Base-by-base conservation (phyloP, 2,888 invertebrate species). In the Lithophane socia region DNA sequence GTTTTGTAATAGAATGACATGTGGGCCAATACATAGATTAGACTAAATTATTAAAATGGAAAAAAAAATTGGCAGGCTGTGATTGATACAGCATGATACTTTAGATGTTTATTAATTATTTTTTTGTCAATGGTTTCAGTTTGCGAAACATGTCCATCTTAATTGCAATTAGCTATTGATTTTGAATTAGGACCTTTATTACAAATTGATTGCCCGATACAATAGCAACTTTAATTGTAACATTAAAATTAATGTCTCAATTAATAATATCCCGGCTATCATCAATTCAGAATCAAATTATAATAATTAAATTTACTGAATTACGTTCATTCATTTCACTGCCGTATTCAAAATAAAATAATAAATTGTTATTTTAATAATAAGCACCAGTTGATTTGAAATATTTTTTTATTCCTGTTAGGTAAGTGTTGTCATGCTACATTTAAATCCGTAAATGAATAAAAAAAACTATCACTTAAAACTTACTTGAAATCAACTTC, bases 401-500 rank as follows among this genome's bases (percentile, higher is more conserved):
- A 42, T 24, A 0, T 1, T 10, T 7, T 29, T 0, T 56, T 37
- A 16, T 56, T n/a, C 8, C 21, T 13, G 3, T 0, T n/a, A 21
- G 0, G 3, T 10, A 12, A 58, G 2, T 54, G 7, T 5, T 37
- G 24, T 3, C 21, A 64, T 12, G 37, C 5, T 37, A 37, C 4
- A 54, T 4, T 8, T 3, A 1, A 2, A 21, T 37, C 2, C 0
- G 13, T 0, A 37, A 16, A n/a, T 13, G 37, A 37, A 5, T 18
- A 52, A 54, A 5, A 54, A 5, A 37, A 77, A 42, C 10, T 66
- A 71, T 71, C 21, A 64, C 58, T 9, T 66, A 52, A 58, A 79
- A 87, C 87, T 87, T 88, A 87, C 87, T 83, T 85, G 85, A 0
- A 18, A 67, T 74, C 64, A 73, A 77, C 63, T 84, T 80, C 75